Conservation (phyloP, 2,113 vertebrate genomes). For the Phoxinus phoxinus region DNA sequence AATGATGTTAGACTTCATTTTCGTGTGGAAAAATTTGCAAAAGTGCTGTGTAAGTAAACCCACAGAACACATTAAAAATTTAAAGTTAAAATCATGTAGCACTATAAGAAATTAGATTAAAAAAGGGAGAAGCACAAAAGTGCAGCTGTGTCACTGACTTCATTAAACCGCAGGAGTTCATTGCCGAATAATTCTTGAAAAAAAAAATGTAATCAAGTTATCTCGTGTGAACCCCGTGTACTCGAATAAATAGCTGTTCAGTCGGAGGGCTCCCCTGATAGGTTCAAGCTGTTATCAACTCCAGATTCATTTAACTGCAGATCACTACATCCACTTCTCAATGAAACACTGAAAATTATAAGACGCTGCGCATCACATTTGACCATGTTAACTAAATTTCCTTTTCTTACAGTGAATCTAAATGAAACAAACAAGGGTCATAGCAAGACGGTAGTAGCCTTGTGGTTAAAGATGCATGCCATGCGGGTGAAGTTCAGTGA, state of each 20-base stretch:
- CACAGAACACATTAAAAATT: not conserved
- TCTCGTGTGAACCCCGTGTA: constrained; percentile 31
- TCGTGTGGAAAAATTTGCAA: not conserved
- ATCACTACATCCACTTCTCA: constrained; percentile 27
- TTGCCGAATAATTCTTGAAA: constrained; percentile 25
- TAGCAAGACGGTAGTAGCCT: not conserved
- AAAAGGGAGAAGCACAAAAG: constrained; percentile 12
- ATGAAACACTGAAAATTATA: constrained; percentile 15
- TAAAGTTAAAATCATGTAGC: not conserved
- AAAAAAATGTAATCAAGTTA: constrained; percentile 24
- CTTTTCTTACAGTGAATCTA: constrained; percentile 8
- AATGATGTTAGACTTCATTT: not conserved
- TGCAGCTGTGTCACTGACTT: constrained; percentile 38
- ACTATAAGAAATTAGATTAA: constrained; percentile 19
- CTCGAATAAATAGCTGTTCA: constrained; percentile 46
- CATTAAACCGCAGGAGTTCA: constrained; percentile 32
- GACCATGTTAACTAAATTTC: constrained; percentile 33
- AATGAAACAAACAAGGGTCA: not conserved
- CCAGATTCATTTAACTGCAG: constrained; percentile 34
- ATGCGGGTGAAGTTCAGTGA: not conserved
- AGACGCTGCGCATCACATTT: not conserved
- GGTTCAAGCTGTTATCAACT: constrained; percentile 40
- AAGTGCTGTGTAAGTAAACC: not conserved
- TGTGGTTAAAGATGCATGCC: not conserved
- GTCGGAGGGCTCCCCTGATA: constrained; percentile 38